Evolutionary conservation across 1,140 invertebrate genomes (phyloP).

Genomic region (Triops cancriformis): DNA sequence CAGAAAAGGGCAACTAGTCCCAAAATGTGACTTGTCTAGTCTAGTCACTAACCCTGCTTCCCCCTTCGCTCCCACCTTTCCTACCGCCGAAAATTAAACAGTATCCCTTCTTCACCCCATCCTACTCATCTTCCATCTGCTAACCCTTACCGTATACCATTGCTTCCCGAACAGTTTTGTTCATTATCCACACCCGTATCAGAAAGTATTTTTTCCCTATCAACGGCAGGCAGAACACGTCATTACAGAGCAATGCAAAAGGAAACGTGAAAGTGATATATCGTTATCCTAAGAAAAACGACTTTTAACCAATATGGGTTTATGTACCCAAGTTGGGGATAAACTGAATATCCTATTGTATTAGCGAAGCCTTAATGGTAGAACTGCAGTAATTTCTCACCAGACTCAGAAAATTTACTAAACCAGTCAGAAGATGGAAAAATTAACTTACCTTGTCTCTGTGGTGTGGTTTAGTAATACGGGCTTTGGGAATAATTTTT

Average conservation of each 20-base stretch:
- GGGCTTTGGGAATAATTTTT: constrained; percentile 62
- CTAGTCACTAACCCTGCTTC: not conserved
- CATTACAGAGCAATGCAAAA: too few species aligned
- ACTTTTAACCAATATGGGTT: too few species aligned
- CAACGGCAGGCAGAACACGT: too few species aligned
- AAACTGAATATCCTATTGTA: too few species aligned
- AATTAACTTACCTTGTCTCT: constrained; percentile 50
- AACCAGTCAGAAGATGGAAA: not conserved
- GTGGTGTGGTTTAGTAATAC: constrained; percentile 55
- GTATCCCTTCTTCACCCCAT: not conserved
- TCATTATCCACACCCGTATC: not conserved
- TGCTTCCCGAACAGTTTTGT: not conserved
- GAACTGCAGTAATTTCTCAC: too few species aligned
- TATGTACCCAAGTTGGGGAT: too few species aligned
- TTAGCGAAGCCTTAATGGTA: too few species aligned
- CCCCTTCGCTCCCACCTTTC: not conserved
- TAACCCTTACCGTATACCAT: not conserved
- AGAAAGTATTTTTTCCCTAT: too few species aligned
- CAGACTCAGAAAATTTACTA: too few species aligned
- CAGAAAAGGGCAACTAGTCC: not conserved
- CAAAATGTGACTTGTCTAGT: not conserved
- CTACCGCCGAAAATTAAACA: not conserved
- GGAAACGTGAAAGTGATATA: too few species aligned
- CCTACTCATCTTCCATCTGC: not conserved
- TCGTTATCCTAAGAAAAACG: too few species aligned